A percentile compares a stretch with the other conserved stretches of the same genome.
Conservation (phyloP, 2,888 invertebrate genomes). For the Pseudococcus longispinus region DNA sequence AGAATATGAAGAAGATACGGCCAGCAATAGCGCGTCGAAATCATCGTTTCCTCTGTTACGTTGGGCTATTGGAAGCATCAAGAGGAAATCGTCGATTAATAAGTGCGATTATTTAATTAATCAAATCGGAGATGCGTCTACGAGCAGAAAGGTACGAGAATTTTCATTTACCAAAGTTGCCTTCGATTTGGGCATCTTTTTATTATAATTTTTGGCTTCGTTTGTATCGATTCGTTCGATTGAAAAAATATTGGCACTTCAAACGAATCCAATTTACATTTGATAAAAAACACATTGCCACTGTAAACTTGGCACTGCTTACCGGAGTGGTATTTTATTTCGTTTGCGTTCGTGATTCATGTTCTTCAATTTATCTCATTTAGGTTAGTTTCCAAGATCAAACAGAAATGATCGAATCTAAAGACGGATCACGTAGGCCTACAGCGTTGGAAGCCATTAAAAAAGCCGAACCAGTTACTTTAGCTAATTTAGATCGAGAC, state of each 20-base stretch:
- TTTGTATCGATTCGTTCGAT: background rate
- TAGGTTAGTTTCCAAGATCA: slow-evolving; percentile 63
- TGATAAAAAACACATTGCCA: slow-evolving; percentile 15
- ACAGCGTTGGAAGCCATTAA: slow-evolving; percentile 47
- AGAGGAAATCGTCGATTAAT: slow-evolving; percentile 59
- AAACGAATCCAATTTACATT: background rate
- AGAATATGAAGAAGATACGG: slow-evolving; percentile 61
- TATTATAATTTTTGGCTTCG: background rate
- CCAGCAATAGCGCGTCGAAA: slow-evolving; percentile 37
- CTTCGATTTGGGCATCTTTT: background rate
- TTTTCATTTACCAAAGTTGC: background rate
- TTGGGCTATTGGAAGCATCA: slow-evolving; percentile 61
- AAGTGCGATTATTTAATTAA: slow-evolving; percentile 58
- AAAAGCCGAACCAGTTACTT: slow-evolving; percentile 74
- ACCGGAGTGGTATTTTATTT: background rate
- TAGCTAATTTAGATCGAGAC: slow-evolving; percentile 84
- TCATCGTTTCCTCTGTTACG: slow-evolving; percentile 59
- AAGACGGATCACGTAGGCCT: slow-evolving; percentile 1
- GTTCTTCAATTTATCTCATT: slow-evolving; percentile 13
- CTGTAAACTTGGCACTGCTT: slow-evolving; percentile 3
- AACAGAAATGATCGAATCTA: slow-evolving; percentile 59
- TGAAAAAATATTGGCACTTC: slow-evolving; percentile 12
- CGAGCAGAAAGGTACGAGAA: slow-evolving; percentile 56
- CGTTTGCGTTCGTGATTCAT: background rate
- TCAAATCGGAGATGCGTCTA: slow-evolving; percentile 44